Conservation (phyloP, 2,888 invertebrate genomes). For the Drosophila robusta region DNA sequence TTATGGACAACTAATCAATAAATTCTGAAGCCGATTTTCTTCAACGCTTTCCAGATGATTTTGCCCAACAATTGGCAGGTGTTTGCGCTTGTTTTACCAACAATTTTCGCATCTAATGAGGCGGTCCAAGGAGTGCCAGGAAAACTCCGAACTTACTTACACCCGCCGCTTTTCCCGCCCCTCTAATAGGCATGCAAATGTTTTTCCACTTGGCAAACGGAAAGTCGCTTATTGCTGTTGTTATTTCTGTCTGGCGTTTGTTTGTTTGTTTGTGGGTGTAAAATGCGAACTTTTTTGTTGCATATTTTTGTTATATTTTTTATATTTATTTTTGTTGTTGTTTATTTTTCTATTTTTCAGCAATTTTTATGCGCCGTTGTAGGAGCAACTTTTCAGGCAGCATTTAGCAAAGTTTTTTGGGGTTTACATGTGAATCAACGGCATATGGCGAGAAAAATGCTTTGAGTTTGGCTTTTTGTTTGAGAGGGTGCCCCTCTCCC, state of each 20-base stretch:
- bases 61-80: constrained; percentile 67
- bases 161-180: not conserved
- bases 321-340: constrained; percentile 15
- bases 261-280: constrained; percentile 54
- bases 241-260: constrained; percentile 39
- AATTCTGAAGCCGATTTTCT: constrained; percentile 10
- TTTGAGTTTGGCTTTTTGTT: constrained; percentile 9
- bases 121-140: constrained; percentile 20
- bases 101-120: constrained; percentile 80
- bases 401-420: constrained; percentile 61
- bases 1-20: constrained; percentile 83
- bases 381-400: constrained; percentile 62
- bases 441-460: constrained; percentile 47
- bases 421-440: constrained; percentile 43
- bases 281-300: constrained; percentile 59
- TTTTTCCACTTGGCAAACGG: constrained; percentile 74
- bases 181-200: constrained; percentile 66
- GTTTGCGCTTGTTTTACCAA: constrained; percentile 83
- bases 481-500: not conserved
- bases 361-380: constrained; percentile 22
- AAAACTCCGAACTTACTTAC: constrained; percentile 4
- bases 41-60: constrained; percentile 37
- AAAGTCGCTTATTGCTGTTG: constrained; percentile 54
- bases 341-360: constrained; percentile 9
- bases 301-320: constrained; percentile 31